These are phyloP conservation scores for Drosophila gaucha DNA, from an alignment of 2,888 invertebrate genomes.

Conservation along the genomic window DNA sequence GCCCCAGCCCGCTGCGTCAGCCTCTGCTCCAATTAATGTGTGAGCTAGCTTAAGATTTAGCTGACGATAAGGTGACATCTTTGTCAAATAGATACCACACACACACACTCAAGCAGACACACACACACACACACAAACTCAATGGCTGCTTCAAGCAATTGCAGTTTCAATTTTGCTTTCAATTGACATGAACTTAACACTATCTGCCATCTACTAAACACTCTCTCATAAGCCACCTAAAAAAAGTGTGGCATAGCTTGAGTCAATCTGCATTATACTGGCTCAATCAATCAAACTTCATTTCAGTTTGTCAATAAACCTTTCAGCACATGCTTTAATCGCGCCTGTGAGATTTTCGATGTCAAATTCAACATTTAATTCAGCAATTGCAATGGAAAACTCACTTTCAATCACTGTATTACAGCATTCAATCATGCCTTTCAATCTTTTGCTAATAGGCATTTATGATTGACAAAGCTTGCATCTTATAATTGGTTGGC, in stretches of 20 bases:
- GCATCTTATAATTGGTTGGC: no score
- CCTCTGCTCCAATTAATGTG: slow-evolving; percentile 65
- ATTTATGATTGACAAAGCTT: background rate
- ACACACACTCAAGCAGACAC: slow-evolving; percentile 5
- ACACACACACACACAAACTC: background rate
- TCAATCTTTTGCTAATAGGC: background rate
- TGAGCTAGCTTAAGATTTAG: slow-evolving; percentile 39
- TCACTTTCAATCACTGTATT: background rate
- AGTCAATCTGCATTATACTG: background rate
- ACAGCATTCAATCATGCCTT: background rate
- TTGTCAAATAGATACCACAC: slow-evolving; percentile 7
- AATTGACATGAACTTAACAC: slow-evolving; percentile 6
- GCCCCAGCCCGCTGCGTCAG: slow-evolving; percentile 1
- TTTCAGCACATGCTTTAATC: no score
- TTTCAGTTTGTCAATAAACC: background rate
- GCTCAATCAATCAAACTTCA: background rate
- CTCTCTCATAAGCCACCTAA: background rate
- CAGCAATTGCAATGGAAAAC: no score
- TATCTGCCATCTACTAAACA: background rate
- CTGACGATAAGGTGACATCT: slow-evolving; percentile 42
- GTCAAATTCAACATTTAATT: no score
- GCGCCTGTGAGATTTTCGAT: no score
- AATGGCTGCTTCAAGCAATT: slow-evolving; percentile 20
- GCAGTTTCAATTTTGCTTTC: slow-evolving; percentile 40
- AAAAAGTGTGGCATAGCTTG: no score